Percentiles rank a stretch among this genome's conserved stretches.
Conservation (phyloP, 2,888 invertebrate species). For the Yponomeuta plumbellus region DNA sequence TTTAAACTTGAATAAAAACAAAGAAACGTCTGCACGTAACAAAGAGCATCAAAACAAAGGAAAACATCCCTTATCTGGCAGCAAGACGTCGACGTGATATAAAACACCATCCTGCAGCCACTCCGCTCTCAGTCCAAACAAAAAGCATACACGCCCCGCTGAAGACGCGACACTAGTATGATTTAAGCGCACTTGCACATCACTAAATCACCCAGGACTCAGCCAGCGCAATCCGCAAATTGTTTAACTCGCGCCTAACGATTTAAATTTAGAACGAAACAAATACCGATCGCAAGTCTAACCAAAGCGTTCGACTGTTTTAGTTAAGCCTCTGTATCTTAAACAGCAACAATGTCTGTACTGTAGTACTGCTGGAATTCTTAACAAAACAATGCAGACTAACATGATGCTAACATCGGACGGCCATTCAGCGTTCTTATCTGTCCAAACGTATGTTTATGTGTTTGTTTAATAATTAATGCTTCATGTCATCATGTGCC, state of each 20-base stretch:
- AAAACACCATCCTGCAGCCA: conserved; percentile 32
- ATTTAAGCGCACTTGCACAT: conserved; percentile 59
- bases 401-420: neutral
- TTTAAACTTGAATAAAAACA: neutral
- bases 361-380: neutral
- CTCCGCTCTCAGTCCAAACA: conserved; percentile 46
- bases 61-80: neutral
- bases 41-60: neutral
- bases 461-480: neutral
- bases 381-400: neutral
- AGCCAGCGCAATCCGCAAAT: conserved; percentile 67
- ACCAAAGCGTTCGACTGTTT: conserved; percentile 60
- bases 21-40: neutral
- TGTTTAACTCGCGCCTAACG: conserved; percentile 70
- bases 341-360: conserved; percentile 33
- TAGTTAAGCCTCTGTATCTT: conserved; percentile 57
- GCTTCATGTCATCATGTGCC: neutral
- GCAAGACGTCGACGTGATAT: neutral
- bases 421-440: neutral
- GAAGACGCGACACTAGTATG: conserved; percentile 58
- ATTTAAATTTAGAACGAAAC: conserved; percentile 70
- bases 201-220: conserved; percentile 69
- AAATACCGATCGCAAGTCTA: conserved; percentile 70
- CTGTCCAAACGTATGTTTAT: neutral
- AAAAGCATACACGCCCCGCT: conserved; percentile 54